Conservation (phyloP, 2,113 vertebrate genomes). For the Sylvietta virens region DNA sequence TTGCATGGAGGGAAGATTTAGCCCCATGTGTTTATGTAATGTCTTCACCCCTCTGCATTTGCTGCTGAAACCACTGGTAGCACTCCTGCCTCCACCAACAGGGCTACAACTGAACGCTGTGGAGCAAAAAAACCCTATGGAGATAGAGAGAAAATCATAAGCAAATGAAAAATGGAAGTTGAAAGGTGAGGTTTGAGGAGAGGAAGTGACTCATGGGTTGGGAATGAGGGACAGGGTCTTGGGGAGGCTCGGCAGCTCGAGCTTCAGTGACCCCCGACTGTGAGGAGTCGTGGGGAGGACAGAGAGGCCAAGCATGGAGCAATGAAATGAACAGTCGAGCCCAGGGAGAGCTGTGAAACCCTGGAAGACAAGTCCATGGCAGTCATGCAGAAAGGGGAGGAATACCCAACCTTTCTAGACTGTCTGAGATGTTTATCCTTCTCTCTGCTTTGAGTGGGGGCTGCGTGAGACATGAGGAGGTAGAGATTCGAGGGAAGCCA, state of each 20-base stretch:
- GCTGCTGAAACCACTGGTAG: background rate
- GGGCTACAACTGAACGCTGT: background rate
- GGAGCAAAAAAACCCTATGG: background rate
- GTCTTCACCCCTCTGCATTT: background rate
- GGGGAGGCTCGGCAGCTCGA: background rate
- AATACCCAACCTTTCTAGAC: background rate
- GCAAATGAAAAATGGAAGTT: slow-evolving; percentile 41
- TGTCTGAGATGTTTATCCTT: background rate
- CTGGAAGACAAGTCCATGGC: background rate
- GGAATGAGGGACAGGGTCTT: slow-evolving; percentile 42
- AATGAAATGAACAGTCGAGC: background rate
- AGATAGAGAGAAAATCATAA: background rate
- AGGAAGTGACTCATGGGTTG: slow-evolving; percentile 43
- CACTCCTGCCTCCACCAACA: background rate
- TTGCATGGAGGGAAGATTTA: background rate
- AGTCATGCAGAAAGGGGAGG: background rate
- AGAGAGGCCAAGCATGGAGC: slow-evolving; percentile 21
- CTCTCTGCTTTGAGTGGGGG: background rate
- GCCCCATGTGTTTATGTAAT: background rate
- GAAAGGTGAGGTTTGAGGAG: slow-evolving; percentile 39
- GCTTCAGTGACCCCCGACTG: slow-evolving; percentile 7
- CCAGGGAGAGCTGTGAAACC: slow-evolving; percentile 27
- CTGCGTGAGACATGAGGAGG: background rate
- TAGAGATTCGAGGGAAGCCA: background rate
- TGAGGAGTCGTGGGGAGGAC: background rate